Conservation (phyloP, 2,797 vertebrate genomes). For the Notoglanidium macrostoma region DNA sequence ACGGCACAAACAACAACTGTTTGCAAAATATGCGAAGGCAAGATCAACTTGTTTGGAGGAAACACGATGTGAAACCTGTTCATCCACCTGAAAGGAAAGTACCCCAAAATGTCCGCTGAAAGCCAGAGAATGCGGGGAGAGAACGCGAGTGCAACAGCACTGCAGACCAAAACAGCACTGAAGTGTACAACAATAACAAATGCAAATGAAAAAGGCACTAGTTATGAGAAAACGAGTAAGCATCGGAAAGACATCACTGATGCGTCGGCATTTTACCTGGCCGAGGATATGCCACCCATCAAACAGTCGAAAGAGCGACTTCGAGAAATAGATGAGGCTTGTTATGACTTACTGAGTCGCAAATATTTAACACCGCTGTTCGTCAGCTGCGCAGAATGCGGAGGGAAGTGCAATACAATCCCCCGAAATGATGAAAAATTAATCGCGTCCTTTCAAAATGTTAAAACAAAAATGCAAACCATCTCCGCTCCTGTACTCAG, state of each 20-base stretch:
- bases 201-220: neutral
- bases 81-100: neutral
- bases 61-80: conserved; percentile 8
- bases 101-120: neutral
- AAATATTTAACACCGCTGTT: neutral
- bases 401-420: neutral
- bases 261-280: neutral
- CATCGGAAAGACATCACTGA: neutral
- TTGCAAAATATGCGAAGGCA: conserved; percentile 19
- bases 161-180: neutral
- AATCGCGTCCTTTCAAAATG: neutral
- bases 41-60: neutral
- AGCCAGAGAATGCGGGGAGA: neutral
- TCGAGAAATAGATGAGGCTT: neutral
- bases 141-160: neutral
- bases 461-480: neutral
- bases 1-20: conserved; percentile 8
- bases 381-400: neutral
- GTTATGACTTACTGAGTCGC: neutral
- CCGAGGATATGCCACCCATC: neutral
- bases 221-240: neutral
- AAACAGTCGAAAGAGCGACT: neutral
- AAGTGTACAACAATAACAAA: neutral
- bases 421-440: neutral
- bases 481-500: too few relatives aligned